These are phyloP conservation scores for Marronus borbonicus DNA, from an alignment of 2,888 invertebrate genomes.

Conservation along the genomic window DNA sequence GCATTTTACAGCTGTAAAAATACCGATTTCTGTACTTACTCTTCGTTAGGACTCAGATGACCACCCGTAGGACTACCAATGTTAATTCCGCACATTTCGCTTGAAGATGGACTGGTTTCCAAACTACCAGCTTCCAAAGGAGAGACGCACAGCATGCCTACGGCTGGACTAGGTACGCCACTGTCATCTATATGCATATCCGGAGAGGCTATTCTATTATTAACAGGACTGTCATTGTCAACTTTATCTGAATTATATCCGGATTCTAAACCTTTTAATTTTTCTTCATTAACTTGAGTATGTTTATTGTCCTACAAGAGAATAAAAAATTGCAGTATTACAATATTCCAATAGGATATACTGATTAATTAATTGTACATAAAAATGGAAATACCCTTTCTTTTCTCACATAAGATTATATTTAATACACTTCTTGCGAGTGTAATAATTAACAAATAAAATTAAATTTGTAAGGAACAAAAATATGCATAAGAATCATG, in stretches of 20 bases:
- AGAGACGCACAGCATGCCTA: slow-evolving; percentile 63
- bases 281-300: slow-evolving; percentile 27
- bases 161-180: slow-evolving; percentile 65
- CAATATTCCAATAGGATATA: too few species aligned
- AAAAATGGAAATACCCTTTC: too few species aligned
- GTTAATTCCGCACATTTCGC: slow-evolving; percentile 75
- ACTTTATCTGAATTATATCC: slow-evolving; percentile 78
- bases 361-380: too few species aligned
- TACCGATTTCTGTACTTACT: slow-evolving; percentile 60
- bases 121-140: slow-evolving; percentile 60
- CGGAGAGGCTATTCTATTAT: slow-evolving; percentile 63
- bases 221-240: slow-evolving; percentile 66
- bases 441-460: too few species aligned
- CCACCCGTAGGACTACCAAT: slow-evolving; percentile 71
- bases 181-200: slow-evolving; percentile 65
- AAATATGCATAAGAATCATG: too few species aligned
- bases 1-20: not conserved
- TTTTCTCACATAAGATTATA: too few species aligned
- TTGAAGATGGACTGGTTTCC: slow-evolving; percentile 68
- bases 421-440: too few species aligned
- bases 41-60: slow-evolving; percentile 63
- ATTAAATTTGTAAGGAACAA: too few species aligned
- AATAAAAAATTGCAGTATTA: not conserved
- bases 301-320: slow-evolving; percentile 37
- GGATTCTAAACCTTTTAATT: slow-evolving; percentile 73